Evolutionary conservation across 2,888 invertebrate genomes (phyloP), one percentile per base, ranked within the genome.

Genomic region (Micropterix aruncella): DNA sequence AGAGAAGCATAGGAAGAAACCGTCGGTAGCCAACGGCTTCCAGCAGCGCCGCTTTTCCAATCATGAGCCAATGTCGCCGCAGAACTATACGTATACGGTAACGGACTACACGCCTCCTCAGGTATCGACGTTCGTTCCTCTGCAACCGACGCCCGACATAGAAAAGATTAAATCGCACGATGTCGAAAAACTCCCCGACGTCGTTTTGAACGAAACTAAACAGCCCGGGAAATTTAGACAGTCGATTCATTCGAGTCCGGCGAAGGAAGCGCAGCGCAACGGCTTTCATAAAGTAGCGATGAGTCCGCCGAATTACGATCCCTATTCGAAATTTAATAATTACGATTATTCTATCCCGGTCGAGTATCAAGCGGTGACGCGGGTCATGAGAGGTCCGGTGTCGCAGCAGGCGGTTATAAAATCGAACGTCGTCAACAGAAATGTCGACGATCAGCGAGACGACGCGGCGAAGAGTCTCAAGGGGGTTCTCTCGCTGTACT

Each of bases 311-410:
- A 14, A 37, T 39, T 43, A 17, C 63, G 19, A 3, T 19, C 40
- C 9, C 15, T 16, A 40, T n/a, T 18, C 18, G 27, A 19, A 9
- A 14, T 42, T 52, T 12, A 38, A 50, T 46, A 38, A 41, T 42
- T 27, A 44, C 41, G 66, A 62, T 38, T 63, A 65, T 17, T 65
- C 62, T 44, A 63, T 63, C 47, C 59, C 74, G 36, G 72, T 71
- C 14, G 77, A 78, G 57, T 79, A 81, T 56, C 70, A 70, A 46
- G 77, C 82, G 48, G 77, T 80, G 47, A 72, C 72, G 41, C 79
- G 76, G 55, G 83, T 85, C n/a, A 85, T 85, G 84, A 70, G 75
- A 42, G 83, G 80, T 1, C 83, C 85, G 0, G 76, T 81, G 47
- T 73, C 78, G 46, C 85, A 85, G 55, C 76, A 79, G 50, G 86